These are phyloP conservation scores for Rhinogobio ventralis DNA, from an alignment of 2,797 vertebrate species.

Conservation along the genomic window DNA sequence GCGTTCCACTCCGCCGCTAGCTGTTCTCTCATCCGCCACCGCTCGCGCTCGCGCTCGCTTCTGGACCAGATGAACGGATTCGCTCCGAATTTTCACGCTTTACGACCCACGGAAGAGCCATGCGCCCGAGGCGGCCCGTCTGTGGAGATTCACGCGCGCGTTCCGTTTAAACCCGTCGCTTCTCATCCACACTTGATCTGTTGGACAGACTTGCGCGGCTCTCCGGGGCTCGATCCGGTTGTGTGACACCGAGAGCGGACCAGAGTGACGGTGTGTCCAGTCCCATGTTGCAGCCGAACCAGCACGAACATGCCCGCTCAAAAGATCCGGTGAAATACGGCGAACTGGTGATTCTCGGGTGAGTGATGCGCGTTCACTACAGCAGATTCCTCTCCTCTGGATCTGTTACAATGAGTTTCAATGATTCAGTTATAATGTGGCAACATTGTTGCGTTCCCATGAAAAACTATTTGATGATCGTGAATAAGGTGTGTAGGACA, in stretches of 20 bases:
- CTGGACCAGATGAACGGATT: slow-evolving; percentile 27
- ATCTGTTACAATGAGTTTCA: no score
- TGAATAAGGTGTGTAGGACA: no score
- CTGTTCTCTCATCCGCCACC: slow-evolving; percentile 70
- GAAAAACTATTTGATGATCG: not conserved
- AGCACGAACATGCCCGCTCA: slow-evolving; percentile 89
- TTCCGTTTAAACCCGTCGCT: not conserved
- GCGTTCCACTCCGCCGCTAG: slow-evolving; percentile 75
- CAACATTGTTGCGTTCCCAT: no score
- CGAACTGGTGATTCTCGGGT: slow-evolving; percentile 95
- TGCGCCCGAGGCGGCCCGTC: slow-evolving; percentile 14
- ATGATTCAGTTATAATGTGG: no score
- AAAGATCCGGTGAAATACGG: slow-evolving; percentile 97
- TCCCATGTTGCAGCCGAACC: slow-evolving; percentile 94
- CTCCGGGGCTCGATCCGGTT: not conserved
- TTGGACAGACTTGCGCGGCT: slow-evolving; percentile 13
- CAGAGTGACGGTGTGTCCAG: slow-evolving; percentile 68
- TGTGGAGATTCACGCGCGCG: not conserved
- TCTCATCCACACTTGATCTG: not conserved
- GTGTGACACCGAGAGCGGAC: slow-evolving; percentile 36
- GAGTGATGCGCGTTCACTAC: slow-evolving; percentile 70
- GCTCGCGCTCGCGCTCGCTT: not conserved
- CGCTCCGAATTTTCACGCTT: slow-evolving; percentile 25
- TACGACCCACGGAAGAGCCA: slow-evolving; percentile 38
- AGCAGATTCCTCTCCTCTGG: no score